These are phyloP conservation scores for Spermophilus dauricus DNA, from an alignment of 2,113 vertebrate genomes.

Conservation along the genomic window DNA sequence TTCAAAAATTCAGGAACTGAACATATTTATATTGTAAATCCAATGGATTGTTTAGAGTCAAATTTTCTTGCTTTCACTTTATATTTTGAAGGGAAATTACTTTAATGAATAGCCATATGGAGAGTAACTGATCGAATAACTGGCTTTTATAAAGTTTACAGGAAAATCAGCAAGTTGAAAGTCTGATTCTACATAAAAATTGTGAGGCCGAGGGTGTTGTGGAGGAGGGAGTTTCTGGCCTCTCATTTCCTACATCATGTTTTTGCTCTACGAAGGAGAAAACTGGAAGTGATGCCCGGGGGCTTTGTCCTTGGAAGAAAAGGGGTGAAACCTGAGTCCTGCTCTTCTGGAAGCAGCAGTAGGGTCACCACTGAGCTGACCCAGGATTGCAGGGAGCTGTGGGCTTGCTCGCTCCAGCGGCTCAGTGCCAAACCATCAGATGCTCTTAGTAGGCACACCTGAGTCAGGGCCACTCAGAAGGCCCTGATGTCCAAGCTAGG, in stretches of 20 bases:
- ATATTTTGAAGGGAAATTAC: conserved; percentile 66
- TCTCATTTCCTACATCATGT: background rate
- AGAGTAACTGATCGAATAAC: conserved; percentile 76
- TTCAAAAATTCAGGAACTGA: background rate
- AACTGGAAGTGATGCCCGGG: conserved; percentile 41
- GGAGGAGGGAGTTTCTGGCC: background rate
- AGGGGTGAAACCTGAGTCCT: background rate
- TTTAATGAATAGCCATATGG: conserved; percentile 81
- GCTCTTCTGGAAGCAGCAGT: background rate
- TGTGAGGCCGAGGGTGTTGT: conserved; percentile 72
- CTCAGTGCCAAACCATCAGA: background rate
- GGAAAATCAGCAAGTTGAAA: conserved; percentile 80
- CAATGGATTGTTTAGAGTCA: background rate
- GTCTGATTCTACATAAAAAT: conserved; percentile 82
- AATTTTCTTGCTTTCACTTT: background rate
- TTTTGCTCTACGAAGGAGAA: background rate
- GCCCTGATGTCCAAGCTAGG: background rate
- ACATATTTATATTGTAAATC: background rate
- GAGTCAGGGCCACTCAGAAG: background rate
- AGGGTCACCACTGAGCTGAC: background rate
- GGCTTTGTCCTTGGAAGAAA: conserved; percentile 62
- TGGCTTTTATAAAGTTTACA: conserved; percentile 71
- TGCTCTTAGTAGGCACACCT: background rate
- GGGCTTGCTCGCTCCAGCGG: background rate
- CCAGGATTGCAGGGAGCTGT: background rate